phyloP scores from a whole-genome alignment of 2,888 invertebrate genomes.

The Tholera decimalis region DNA sequence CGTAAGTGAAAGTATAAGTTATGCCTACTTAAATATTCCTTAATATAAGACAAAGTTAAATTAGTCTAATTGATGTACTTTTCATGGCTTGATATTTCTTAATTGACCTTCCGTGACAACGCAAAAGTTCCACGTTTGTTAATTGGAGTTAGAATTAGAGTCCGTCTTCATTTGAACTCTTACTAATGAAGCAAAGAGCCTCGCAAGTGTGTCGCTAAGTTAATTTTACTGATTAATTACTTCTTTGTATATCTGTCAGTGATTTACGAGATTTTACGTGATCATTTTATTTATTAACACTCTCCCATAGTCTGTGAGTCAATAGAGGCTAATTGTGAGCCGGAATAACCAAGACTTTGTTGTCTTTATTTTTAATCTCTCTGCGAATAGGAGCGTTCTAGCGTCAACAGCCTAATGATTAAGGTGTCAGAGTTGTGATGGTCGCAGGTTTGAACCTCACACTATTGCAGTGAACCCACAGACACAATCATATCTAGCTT shows the following conservation, averaged over 20 bases:
- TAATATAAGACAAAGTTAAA: constrained; percentile 66
- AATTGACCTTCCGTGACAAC: constrained; percentile 78
- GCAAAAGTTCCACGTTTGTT: constrained; percentile 80
- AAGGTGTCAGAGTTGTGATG: too few relatives aligned
- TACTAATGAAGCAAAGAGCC: constrained; percentile 63
- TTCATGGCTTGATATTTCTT: constrained; percentile 74
- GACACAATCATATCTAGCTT: too few relatives aligned
- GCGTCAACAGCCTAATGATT: too few relatives aligned
- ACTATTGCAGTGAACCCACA: too few relatives aligned
- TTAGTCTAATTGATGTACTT: constrained; percentile 76
- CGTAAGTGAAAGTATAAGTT: constrained; percentile 21
- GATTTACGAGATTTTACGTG: constrained; percentile 24
- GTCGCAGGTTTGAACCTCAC: too few relatives aligned
- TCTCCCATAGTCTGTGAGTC: constrained; percentile 15
- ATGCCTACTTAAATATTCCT: constrained; percentile 42
- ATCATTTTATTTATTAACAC: constrained; percentile 41
- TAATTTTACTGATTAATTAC: constrained; percentile 57
- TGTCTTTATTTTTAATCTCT: constrained; percentile 9
- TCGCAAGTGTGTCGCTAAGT: constrained; percentile 56
- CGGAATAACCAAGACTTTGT: background rate
- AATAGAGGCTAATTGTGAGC: constrained; percentile 3
- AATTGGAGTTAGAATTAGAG: constrained; percentile 78
- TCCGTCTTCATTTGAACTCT: constrained; percentile 66
- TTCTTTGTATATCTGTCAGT: constrained; percentile 45
- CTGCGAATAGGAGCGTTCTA: too few relatives aligned